These are phyloP conservation scores for Microhierax caerulescens DNA, from an alignment of 2,797 vertebrate genomes.

Conservation along the genomic window DNA sequence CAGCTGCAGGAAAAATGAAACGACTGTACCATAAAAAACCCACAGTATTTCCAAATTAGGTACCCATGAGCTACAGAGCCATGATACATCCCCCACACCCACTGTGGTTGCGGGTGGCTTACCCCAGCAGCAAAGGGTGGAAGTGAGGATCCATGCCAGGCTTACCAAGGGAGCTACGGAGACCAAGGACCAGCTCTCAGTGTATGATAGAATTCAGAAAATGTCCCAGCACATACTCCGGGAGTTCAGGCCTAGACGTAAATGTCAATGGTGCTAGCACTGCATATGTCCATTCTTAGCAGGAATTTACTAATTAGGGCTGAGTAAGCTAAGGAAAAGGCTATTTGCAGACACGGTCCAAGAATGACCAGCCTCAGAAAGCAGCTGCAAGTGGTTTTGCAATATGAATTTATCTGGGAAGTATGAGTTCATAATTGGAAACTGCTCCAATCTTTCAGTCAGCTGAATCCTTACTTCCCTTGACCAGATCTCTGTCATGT, in stretches of 20 bases:
- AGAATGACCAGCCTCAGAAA: constrained; percentile 32
- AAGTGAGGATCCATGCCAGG: neutral
- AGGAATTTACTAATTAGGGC: neutral
- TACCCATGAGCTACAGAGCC: neutral
- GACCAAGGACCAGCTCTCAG: neutral
- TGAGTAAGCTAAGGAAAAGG: neutral
- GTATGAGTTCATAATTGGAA: constrained; percentile 41
- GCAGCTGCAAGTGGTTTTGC: constrained; percentile 38
- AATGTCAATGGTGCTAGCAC: neutral
- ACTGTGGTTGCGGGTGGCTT: neutral
- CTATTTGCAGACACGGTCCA: neutral
- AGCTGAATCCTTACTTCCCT: neutral
- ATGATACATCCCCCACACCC: neutral
- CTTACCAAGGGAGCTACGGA: neutral
- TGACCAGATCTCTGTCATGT: neutral
- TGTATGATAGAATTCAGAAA: neutral
- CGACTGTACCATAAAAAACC: neutral
- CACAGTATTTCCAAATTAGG: neutral
- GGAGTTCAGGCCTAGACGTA: neutral
- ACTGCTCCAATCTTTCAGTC: neutral
- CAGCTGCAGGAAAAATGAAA: constrained; percentile 30
- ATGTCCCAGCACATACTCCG: neutral
- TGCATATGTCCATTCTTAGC: neutral
- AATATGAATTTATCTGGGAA: constrained; percentile 31
- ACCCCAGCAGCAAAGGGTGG: neutral